Base-by-base conservation (phyloP, 1,140 invertebrate genomes). In the Littorina saxatilis region DNA sequence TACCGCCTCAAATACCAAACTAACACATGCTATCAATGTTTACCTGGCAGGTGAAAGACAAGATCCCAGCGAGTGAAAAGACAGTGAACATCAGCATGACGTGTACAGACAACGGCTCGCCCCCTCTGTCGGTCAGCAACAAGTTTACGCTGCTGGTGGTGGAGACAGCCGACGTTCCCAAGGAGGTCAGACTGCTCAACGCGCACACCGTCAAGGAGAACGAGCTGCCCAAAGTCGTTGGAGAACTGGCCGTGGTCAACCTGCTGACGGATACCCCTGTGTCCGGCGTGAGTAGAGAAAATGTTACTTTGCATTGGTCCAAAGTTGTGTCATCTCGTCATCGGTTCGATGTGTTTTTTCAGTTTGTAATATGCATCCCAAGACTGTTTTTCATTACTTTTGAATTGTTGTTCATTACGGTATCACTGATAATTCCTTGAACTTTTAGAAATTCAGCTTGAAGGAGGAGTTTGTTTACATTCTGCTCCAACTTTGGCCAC, bases 141-240 rank as follows among this genome's bases (percentile, higher is more conserved):
- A 32, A 79, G 17, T 68, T 89, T 23, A 75, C 32, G 39, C 55
- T 88, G 7, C 29, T 79, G 17, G 82, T 89, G 58, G 83, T 86
- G 35, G 84, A 86, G 55, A 81, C 76, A 9, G 86, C 87, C 15
- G 80, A 84, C 70, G 82, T 86, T 4, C 88, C 86, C 27, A 89
- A 88, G 78, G 78, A 63, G 20, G 75, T 88, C 13, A 37, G 58
- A 23, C 58, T 89, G 2, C 40, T 47, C 15, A 80, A 82, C 70
- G 40, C 80, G 32, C 66, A 37, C 32, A 35, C 40, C 27, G 85
- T 87, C 5, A 52, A 52, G 27, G 88, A 89, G 84, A 89, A 89
- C 82, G 27, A 13, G 4, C 47, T 75, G n/a, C 58, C 29, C 37
- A 79, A 85, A 47, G 70, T 63, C 50, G 77, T 88, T n/a, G 88